phyloP scores from a whole-genome alignment of 2,113 vertebrate species.

The Neotoma lepida region DNA sequence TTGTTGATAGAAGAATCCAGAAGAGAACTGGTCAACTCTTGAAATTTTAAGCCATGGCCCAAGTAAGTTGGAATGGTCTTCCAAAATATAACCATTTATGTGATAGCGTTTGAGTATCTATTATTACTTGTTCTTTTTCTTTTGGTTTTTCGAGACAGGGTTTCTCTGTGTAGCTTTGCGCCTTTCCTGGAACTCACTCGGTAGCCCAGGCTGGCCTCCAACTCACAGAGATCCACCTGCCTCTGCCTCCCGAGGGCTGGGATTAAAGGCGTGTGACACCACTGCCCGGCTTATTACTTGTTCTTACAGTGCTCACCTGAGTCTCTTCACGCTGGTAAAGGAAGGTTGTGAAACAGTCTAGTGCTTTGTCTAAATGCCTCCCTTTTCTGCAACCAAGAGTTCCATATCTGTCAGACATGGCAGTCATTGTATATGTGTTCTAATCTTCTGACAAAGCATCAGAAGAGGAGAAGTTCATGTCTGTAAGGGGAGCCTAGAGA shows the following conservation, averaged over 20 bases:
- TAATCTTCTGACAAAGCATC: not conserved
- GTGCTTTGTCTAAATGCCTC: not conserved
- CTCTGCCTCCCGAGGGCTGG: too few relatives aligned
- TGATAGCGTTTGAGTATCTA: not conserved
- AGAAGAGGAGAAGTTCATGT: not conserved
- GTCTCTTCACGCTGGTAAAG: not conserved
- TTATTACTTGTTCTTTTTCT: not conserved
- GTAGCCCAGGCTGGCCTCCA: too few relatives aligned
- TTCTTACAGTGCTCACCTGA: not conserved
- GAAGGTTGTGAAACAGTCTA: not conserved
- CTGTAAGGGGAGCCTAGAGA: not conserved
- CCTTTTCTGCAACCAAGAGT: not conserved
- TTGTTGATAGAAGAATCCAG: not conserved
- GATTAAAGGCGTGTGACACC: too few relatives aligned
- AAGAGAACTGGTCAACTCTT: not conserved
- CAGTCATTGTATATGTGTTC: not conserved
- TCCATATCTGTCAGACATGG: too few relatives aligned
- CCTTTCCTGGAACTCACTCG: too few relatives aligned
- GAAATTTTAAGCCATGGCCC: constrained; percentile 26
- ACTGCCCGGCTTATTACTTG: too few relatives aligned
- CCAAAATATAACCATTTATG: not conserved
- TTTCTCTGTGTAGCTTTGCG: too few relatives aligned
- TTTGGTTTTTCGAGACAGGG: too few relatives aligned
- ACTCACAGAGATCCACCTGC: too few relatives aligned
- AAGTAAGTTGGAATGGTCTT: constrained; percentile 3